These are phyloP conservation scores for Baryphthengus martii DNA, from an alignment of 2,113 vertebrate species.

Conservation along the genomic window DNA sequence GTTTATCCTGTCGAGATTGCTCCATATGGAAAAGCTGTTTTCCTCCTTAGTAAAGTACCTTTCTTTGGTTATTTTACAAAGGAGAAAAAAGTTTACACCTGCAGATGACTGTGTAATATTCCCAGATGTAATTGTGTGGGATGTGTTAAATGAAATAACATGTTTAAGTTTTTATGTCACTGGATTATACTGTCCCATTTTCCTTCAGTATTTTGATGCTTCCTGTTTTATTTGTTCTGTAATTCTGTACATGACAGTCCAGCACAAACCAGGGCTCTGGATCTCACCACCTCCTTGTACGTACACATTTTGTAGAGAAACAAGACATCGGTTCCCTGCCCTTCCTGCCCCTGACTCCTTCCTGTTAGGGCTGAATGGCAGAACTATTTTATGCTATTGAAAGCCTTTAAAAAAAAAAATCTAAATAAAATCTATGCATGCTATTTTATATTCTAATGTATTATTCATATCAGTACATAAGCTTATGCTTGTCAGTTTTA, in stretches of 20 bases:
- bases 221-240: conserved; percentile 36
- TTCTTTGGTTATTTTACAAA: conserved; percentile 12
- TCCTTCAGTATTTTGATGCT: conserved; percentile 65
- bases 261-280: not conserved
- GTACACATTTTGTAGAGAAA: conserved; percentile 30
- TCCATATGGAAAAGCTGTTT: not conserved
- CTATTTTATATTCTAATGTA: conserved; percentile 82
- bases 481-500: conserved; percentile 79
- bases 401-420: conserved; percentile 57
- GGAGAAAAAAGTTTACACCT: conserved; percentile 50
- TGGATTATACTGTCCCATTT: conserved; percentile 50
- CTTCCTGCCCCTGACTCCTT: not conserved
- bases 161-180: conserved; percentile 31
- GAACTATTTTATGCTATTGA: conserved; percentile 34
- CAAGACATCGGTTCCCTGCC: not conserved
- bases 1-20: conserved; percentile 2
- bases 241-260: conserved; percentile 1
- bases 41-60: not conserved
- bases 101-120: conserved; percentile 64
- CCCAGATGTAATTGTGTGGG: not conserved
- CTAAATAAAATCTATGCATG: conserved; percentile 85
- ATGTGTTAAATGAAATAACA: conserved; percentile 4
- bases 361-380: conserved; percentile 11
- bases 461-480: conserved; percentile 82
- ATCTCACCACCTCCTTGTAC: not conserved